Conservation (phyloP, 2,888 invertebrate genomes). For the Cheilosia vulpina region DNA sequence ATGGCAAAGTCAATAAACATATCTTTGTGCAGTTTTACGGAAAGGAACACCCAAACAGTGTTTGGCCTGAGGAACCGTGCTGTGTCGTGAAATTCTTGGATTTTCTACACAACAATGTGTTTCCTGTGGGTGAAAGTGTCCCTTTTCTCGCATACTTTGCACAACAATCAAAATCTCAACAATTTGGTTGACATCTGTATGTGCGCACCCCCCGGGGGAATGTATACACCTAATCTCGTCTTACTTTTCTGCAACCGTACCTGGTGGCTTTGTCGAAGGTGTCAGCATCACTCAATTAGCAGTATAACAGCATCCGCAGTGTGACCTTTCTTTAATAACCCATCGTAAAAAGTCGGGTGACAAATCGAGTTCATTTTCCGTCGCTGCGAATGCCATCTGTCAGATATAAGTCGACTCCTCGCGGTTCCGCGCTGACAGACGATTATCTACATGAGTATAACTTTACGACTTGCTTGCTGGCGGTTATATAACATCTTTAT, state of each 20-base stretch:
- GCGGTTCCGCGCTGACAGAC: conserved; percentile 33
- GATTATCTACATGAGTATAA: conserved; percentile 29
- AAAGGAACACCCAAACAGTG: conserved; percentile 41
- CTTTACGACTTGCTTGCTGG: conserved; percentile 36
- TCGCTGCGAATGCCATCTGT: background rate
- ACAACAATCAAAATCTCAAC: conserved; percentile 60
- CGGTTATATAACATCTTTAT: conserved; percentile 46
- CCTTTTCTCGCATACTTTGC: conserved; percentile 43
- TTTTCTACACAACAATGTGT: conserved; percentile 22
- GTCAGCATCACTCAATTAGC: conserved; percentile 55
- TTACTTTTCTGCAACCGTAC: background rate
- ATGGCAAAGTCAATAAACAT: conserved; percentile 71
- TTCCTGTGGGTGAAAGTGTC: conserved; percentile 60
- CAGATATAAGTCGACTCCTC: conserved; percentile 19
- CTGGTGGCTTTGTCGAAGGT: conserved; percentile 14
- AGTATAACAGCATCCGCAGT: conserved; percentile 21
- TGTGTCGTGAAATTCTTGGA: conserved; percentile 67
- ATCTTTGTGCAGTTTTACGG: conserved; percentile 41
- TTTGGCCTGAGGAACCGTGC: conserved; percentile 49
- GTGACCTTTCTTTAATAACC: conserved; percentile 28
- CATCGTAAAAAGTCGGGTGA: conserved; percentile 20
- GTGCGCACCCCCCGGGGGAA: conserved; percentile 25
- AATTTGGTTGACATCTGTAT: conserved; percentile 62
- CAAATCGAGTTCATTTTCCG: conserved; percentile 35
- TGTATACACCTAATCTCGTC: background rate